phyloP scores from a whole-genome alignment of 2,888 invertebrate genomes.

The Caenorhabditis imperialis region DNA sequence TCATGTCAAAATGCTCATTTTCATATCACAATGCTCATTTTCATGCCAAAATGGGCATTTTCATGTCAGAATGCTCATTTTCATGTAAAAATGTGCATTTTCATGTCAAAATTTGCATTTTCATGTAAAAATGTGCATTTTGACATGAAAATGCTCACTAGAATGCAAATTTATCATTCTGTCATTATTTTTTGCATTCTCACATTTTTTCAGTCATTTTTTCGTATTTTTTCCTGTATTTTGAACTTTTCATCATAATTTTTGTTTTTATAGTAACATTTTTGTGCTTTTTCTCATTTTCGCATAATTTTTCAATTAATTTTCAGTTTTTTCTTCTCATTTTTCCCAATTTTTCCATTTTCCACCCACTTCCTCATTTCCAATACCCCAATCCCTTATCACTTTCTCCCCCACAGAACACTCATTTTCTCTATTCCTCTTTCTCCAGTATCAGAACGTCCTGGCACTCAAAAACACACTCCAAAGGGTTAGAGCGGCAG shows the following conservation, averaged over 20 bases:
- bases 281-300: background rate
- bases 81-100: too few species aligned
- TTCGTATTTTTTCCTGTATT: constrained; percentile 1
- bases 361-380: background rate
- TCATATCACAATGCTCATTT: too few species aligned
- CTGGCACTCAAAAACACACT: background rate
- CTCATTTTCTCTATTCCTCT: background rate
- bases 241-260: constrained; percentile 1
- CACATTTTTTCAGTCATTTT: background rate
- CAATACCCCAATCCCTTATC: background rate
- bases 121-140: too few species aligned
- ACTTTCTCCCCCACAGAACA: background rate
- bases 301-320: background rate
- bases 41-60: too few species aligned
- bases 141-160: too few species aligned
- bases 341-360: background rate
- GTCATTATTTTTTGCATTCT: too few species aligned
- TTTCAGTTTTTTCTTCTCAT: background rate
- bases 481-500: background rate
- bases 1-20: too few species aligned
- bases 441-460: background rate
- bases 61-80: too few species aligned
- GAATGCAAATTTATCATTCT: too few species aligned
- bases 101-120: too few species aligned
- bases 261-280: background rate